phyloP scores from a whole-genome alignment of 2,113 vertebrate genomes.

The Prionailurus bengalensis region DNA sequence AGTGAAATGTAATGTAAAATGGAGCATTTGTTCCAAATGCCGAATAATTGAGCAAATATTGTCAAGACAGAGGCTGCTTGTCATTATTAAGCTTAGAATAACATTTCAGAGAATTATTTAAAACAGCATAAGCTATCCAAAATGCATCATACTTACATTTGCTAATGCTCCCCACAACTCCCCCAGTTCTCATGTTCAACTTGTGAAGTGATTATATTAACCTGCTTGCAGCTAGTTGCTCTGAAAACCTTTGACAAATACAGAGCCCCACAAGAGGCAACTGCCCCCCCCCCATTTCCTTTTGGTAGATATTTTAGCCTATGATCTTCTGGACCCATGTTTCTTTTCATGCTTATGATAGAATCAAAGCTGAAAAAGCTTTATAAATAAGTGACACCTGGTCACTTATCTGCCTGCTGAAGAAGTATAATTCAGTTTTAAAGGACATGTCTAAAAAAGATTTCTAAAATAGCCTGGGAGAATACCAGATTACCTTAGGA shows the following conservation, averaged over 20 bases:
- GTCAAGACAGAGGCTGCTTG: background rate
- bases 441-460: background rate
- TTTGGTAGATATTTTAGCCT: background rate
- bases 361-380: background rate
- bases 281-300: background rate
- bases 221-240: background rate
- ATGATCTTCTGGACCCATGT: background rate
- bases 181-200: background rate
- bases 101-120: background rate
- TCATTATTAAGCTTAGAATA: background rate
- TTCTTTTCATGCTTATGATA: conserved; percentile 10
- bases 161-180: background rate
- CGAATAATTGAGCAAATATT: conserved; percentile 45
- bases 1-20: background rate
- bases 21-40: conserved; percentile 21
- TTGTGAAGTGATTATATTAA: background rate
- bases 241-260: background rate
- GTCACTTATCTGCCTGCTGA: background rate
- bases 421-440: background rate
- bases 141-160: background rate
- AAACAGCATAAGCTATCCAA: background rate
- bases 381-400: background rate
- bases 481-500: background rate
- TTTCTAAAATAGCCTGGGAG: conserved; percentile 19
- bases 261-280: background rate